These are phyloP conservation scores for Bos javanicus DNA, from an alignment of 2,113 vertebrate genomes.

Conservation along the genomic window DNA sequence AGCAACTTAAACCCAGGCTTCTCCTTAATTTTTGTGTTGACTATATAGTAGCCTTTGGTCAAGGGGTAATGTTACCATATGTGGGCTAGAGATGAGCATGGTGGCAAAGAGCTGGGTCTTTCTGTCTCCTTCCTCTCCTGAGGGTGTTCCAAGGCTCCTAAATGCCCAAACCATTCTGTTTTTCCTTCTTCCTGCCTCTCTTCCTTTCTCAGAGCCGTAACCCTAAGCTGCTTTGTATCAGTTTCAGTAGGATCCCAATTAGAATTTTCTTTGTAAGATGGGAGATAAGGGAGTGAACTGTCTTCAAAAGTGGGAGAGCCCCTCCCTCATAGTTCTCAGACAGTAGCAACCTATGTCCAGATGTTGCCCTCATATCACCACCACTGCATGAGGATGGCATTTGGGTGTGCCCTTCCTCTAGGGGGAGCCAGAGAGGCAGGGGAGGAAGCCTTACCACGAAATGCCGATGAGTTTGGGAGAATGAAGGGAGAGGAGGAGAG, in stretches of 20 bases:
- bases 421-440: constrained; percentile 22
- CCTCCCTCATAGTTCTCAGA: not conserved
- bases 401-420: not conserved
- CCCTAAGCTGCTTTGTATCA: not conserved
- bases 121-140: not conserved
- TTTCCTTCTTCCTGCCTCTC: not conserved
- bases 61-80: not conserved
- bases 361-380: not conserved
- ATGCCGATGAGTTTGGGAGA: constrained; percentile 55
- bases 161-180: not conserved
- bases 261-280: not conserved
- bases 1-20: not conserved
- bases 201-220: not conserved
- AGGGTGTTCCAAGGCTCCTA: not conserved
- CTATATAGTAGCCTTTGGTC: not conserved
- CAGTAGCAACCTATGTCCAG: not conserved
- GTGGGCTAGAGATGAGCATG: not conserved
- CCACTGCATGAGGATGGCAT: not conserved
- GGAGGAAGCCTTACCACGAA: constrained; percentile 22
- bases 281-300: not conserved
- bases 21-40: not conserved
- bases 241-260: not conserved
- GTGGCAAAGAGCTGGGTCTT: not conserved
- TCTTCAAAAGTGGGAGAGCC: not conserved
- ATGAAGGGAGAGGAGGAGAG: constrained; percentile 76